Percentiles rank a stretch among this genome's conserved stretches.
These are phyloP conservation scores for Pygoscelis adeliae DNA, from an alignment of 2,113 vertebrate genomes.

Conservation along the genomic window DNA sequence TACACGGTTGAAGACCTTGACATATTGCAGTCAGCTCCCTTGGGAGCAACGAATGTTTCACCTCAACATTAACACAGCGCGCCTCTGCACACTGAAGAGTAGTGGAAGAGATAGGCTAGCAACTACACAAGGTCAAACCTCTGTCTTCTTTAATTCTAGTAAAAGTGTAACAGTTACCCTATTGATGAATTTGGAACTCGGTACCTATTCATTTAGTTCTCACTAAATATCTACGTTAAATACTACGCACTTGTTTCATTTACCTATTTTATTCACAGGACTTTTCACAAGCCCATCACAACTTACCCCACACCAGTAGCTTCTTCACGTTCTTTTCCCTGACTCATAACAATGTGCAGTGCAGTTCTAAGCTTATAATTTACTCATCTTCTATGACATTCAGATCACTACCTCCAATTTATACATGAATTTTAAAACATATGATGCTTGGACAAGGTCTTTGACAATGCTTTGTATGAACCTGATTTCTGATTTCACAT, in stretches of 20 bases:
- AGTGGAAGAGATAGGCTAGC: neutral
- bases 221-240: neutral
- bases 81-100: neutral
- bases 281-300: neutral
- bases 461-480: neutral
- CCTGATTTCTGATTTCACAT: neutral
- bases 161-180: neutral
- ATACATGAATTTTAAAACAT: neutral
- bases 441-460: neutral
- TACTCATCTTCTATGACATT: neutral
- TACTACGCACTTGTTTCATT: neutral
- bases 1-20: neutral
- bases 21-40: neutral
- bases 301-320: neutral
- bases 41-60: neutral
- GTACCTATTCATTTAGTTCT: neutral
- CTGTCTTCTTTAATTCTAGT: neutral
- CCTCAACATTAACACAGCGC: neutral
- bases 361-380: neutral
- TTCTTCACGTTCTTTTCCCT: rapidly evolving
- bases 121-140: neutral
- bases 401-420: neutral
- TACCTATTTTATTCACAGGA: neutral
- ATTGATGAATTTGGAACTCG: neutral
- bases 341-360: neutral